Conservation (phyloP, 2,888 invertebrate genomes). For the Eupelmus urozonus region DNA sequence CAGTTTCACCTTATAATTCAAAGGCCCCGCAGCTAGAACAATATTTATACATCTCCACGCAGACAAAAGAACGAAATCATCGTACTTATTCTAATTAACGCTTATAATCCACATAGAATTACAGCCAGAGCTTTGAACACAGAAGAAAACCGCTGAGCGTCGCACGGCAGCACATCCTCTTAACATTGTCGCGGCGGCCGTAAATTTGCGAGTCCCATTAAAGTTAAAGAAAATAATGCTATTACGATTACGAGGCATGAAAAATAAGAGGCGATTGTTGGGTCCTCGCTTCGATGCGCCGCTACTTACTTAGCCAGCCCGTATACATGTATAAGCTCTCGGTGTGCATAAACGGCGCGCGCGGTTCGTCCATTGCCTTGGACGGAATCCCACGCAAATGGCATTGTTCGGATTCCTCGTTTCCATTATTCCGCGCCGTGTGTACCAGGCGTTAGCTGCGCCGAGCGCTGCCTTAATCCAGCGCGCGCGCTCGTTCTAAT, state of each 20-base stretch:
- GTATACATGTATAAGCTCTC: not conserved
- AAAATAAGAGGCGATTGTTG: not conserved
- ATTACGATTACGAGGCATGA: slow-evolving; percentile 22
- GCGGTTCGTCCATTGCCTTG: slow-evolving; percentile 64
- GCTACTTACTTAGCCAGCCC: not conserved
- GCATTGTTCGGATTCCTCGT: slow-evolving; percentile 67
- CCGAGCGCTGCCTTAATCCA: too few species aligned
- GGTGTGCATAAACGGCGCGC: not conserved
- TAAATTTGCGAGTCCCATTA: not conserved
- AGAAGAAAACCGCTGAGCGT: too few species aligned
- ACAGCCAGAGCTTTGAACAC: too few species aligned
- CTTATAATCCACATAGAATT: too few species aligned
- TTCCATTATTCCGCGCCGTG: slow-evolving; percentile 21
- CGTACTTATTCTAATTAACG: too few species aligned
- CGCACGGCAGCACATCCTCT: too few species aligned
- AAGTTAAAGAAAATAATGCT: not conserved
- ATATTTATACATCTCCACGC: too few species aligned
- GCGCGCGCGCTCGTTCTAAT: too few species aligned
- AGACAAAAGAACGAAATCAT: too few species aligned
- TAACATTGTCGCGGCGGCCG: not conserved
- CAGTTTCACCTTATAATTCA: too few species aligned
- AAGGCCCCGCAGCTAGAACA: too few species aligned
- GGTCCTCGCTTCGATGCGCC: not conserved
- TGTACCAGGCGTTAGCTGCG: too few species aligned
- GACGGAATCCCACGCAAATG: slow-evolving; percentile 69